Evolutionary conservation across 23 tunicate genomes (phyloP).

Genomic region (Trididemnum clinides): DNA sequence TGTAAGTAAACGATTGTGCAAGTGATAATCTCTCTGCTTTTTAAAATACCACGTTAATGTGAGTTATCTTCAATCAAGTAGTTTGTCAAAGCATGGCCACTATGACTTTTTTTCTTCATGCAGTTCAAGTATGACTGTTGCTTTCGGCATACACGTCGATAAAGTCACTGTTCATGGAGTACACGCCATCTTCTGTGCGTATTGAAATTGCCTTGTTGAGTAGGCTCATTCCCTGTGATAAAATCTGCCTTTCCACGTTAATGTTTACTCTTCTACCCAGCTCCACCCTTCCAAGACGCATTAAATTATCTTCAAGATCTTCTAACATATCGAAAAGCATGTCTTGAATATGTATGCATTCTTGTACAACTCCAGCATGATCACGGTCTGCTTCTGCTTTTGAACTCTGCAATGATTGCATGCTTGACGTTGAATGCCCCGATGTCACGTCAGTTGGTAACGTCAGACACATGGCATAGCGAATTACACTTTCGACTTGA

Average conservation of each 20-base stretch:
- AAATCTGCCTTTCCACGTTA: slow-evolving; percentile 23
- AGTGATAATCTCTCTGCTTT: no score
- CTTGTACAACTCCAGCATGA: slow-evolving; percentile 12
- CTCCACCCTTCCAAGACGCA: slow-evolving; percentile 49
- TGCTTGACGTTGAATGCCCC: neutral
- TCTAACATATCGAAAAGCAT: slow-evolving; percentile 87
- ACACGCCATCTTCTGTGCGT: slow-evolving; percentile 21
- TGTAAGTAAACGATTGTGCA: no score
- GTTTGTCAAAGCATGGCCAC: no score
- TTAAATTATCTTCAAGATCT: slow-evolving; percentile 79
- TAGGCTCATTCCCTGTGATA: slow-evolving; percentile 43
- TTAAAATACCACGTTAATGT: no score
- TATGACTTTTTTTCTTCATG: no score
- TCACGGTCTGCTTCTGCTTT: slow-evolving; percentile 19
- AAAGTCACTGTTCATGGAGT: slow-evolving; percentile 75
- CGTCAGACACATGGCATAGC: slow-evolving; percentile 58
- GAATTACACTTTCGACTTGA: slow-evolving; percentile 59
- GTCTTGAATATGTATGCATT: slow-evolving; percentile 73
- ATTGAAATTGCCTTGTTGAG: slow-evolving; percentile 58
- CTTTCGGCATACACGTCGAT: slow-evolving; percentile 58
- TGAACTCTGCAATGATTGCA: slow-evolving; percentile 13
- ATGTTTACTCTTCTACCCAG: slow-evolving; percentile 54
- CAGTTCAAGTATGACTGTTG: neutral
- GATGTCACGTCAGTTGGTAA: neutral
- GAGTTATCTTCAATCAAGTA: no score